Evolutionary conservation across 2,113 vertebrate genomes (phyloP).

Genomic region (Fukomys damarensis): DNA sequence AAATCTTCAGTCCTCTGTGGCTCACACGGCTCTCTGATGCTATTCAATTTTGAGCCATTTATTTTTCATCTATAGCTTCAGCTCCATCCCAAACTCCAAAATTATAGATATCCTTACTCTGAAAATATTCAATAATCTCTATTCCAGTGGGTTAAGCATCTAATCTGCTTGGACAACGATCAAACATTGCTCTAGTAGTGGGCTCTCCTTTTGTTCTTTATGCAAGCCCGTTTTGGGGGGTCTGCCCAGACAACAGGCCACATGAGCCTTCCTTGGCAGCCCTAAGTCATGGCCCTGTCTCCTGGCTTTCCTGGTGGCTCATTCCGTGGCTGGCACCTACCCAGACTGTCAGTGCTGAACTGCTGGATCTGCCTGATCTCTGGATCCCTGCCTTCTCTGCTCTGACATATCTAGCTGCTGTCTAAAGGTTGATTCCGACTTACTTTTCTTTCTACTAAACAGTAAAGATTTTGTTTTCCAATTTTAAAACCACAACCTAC

Average conservation of each 20-base stretch:
- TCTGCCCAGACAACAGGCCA: background rate
- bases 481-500: constrained; percentile 36
- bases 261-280: background rate
- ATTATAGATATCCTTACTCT: background rate
- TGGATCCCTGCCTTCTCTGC: background rate
- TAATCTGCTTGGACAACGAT: constrained; percentile 6
- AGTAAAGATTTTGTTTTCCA: constrained; percentile 26
- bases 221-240: background rate
- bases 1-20: background rate
- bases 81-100: background rate
- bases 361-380: background rate
- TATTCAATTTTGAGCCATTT: constrained; percentile 35
- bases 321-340: background rate
- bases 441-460: background rate
- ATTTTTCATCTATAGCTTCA: constrained; percentile 7
- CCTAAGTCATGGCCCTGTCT: background rate
- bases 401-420: background rate
- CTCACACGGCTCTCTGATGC: background rate
- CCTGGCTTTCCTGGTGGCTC: background rate
- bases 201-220: background rate
- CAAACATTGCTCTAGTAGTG: constrained; percentile 5
- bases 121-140: constrained; percentile 43
- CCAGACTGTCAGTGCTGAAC: background rate
- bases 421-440: background rate
- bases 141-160: background rate